These are phyloP conservation scores for Cremastinae sp. DNA, from an alignment of 2,888 invertebrate species.

Conservation along the genomic window DNA sequence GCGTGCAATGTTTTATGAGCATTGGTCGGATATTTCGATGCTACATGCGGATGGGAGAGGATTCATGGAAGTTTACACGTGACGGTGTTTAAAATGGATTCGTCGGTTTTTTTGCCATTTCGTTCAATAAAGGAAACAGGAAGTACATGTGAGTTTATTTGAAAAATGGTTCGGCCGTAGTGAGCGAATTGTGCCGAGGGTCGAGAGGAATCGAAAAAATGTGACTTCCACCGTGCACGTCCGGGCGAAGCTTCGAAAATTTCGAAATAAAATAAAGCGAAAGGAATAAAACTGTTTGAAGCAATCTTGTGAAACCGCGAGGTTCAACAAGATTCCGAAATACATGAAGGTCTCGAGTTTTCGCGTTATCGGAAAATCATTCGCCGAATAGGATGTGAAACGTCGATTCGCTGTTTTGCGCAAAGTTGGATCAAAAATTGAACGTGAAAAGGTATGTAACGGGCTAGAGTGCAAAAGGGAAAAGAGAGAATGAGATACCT, in stretches of 20 bases:
- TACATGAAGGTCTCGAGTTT: background rate
- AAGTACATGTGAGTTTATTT: background rate
- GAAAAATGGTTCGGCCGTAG: conserved; percentile 1
- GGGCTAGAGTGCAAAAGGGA: background rate
- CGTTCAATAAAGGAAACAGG: conserved; percentile 11
- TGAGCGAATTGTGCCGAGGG: background rate
- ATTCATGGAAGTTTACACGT: background rate
- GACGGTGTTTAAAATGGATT: conserved; percentile 4
- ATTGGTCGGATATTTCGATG: too few species aligned
- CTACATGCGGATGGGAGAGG: background rate
- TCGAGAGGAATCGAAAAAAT: conserved; percentile 2
- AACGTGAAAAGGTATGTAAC: conserved; percentile 3
- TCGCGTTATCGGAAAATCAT: conserved; percentile 15
- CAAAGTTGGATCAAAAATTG: conserved; percentile 23
- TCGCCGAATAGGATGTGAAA: background rate
- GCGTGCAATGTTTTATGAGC: too few species aligned
- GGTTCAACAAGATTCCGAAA: conserved; percentile 1
- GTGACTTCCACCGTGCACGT: conserved; percentile 4
- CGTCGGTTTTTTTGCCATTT: background rate
- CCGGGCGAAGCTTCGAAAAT: conserved; percentile 3
- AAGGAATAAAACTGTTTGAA: conserved; percentile 1
- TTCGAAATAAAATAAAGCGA: conserved; percentile 15
- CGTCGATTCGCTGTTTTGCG: background rate
- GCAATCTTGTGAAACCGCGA: background rate
- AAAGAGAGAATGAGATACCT: background rate